A percentile compares a stretch with the other conserved stretches of the same genome.
Evolutionary conservation across 37 sponge, comb jelly and placozoan genomes (phyloP).

Genomic region (Sycon ciliatum): DNA sequence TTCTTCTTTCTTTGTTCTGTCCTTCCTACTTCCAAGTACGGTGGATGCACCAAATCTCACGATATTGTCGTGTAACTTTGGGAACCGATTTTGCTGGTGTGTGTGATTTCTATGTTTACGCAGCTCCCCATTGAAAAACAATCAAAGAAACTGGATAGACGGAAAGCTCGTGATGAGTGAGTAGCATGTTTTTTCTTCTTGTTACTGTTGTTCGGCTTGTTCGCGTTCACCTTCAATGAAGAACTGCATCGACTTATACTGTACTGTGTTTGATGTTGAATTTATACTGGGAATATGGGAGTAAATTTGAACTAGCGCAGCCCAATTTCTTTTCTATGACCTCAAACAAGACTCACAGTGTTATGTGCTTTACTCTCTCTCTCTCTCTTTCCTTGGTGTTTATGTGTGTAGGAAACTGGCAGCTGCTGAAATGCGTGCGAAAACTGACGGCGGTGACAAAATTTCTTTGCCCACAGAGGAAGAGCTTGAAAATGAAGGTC

Average conservation of each 20-base stretch:
- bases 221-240: not conserved
- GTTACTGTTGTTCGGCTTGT: not conserved
- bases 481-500: conserved; percentile 50
- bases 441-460: conserved; percentile 18
- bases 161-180: not conserved
- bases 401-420: conserved; percentile 12
- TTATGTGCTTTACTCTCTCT: no score
- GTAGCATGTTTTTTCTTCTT: not conserved
- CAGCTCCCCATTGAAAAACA: conserved; percentile 50
- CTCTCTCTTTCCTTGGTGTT: no score
- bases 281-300: no score
- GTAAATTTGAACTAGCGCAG: no score
- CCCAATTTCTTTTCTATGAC: no score
- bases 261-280: not conserved
- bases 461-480: conserved; percentile 62
- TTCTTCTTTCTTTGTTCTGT: no score
- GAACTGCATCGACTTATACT: not conserved
- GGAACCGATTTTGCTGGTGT: no score
- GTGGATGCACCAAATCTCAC: no score
- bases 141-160: conserved; percentile 38
- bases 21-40: no score
- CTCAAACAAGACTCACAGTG: no score
- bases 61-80: no score
- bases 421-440: conserved; percentile 32
- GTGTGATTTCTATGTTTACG: no score